phyloP scores from a whole-genome alignment of 2,888 invertebrate genomes.

The Ectemnius cavifrons region DNA sequence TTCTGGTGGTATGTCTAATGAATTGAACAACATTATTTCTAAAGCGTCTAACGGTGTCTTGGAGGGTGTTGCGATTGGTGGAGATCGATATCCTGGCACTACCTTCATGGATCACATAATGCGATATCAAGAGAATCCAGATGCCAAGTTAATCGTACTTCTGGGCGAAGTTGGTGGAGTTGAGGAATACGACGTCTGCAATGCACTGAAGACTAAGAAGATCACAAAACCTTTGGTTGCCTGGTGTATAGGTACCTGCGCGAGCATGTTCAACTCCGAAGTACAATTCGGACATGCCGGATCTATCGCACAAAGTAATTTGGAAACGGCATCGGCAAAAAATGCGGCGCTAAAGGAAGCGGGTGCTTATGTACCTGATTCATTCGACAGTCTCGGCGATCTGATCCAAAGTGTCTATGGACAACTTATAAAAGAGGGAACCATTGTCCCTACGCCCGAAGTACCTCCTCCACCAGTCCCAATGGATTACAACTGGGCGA shows the following conservation, averaged over 20 bases:
- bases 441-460: slow-evolving; percentile 92
- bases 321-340: slow-evolving; percentile 96
- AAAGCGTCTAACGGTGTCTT: slow-evolving; percentile 98
- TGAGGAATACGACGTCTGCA: slow-evolving; percentile 98
- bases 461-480: slow-evolving; percentile 99
- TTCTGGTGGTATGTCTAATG: slow-evolving; percentile 99
- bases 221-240: slow-evolving; percentile 97
- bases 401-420: slow-evolving; percentile 87
- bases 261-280: slow-evolving; percentile 82
- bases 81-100: slow-evolving; percentile 98
- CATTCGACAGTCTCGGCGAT: slow-evolving; percentile 95
- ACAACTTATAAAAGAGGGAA: slow-evolving; percentile 88
- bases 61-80: slow-evolving; percentile 99
- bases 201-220: slow-evolving; percentile 87
- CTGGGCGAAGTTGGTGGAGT: slow-evolving; percentile 99
- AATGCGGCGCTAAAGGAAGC: slow-evolving; percentile 89
- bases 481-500: slow-evolving; percentile 99
- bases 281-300: slow-evolving; percentile 99
- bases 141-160: slow-evolving; percentile 96
- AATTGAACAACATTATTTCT: slow-evolving; percentile 97
- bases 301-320: slow-evolving; percentile 95
- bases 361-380: slow-evolving; percentile 94
- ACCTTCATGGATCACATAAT: slow-evolving; percentile 98
- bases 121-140: slow-evolving; percentile 88
- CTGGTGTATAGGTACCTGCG: slow-evolving; percentile 98